phyloP scores from a whole-genome alignment of 2,113 vertebrate genomes.

The Syrmaticus mikado region DNA sequence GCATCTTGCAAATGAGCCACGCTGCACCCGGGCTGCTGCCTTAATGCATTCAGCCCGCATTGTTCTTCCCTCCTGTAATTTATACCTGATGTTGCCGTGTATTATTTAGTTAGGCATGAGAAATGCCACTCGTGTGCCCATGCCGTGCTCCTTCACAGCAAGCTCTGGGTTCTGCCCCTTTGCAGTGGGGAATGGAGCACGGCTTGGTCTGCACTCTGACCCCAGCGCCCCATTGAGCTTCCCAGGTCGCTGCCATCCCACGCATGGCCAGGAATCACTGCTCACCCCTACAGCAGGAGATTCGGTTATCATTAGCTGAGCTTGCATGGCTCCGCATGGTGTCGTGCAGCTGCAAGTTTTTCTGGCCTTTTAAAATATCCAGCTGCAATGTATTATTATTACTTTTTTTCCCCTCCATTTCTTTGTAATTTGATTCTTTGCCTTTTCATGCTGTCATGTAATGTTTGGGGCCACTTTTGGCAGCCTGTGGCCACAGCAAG shows the following conservation, averaged over 20 bases:
- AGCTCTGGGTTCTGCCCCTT: neutral
- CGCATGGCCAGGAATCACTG: constrained; percentile 2
- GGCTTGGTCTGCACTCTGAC: rapidly evolving
- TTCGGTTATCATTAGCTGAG: constrained; percentile 61
- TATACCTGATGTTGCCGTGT: neutral
- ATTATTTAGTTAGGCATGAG: neutral
- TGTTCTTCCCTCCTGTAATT: neutral
- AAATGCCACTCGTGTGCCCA: neutral
- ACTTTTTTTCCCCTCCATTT: rapidly evolving
- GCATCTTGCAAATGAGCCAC: neutral
- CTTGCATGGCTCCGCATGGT: constrained; percentile 35
- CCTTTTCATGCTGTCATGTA: neutral
- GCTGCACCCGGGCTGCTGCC: neutral
- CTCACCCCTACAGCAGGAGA: constrained; percentile 49
- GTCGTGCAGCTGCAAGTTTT: constrained; percentile 40
- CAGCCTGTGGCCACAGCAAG: neutral
- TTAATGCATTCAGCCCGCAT: neutral
- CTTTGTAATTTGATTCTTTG: neutral
- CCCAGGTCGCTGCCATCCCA: neutral
- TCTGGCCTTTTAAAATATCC: constrained; percentile 4
- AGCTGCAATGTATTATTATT: neutral
- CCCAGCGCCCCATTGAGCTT: rapidly evolving
- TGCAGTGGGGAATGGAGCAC: neutral
- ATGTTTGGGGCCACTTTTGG: neutral
- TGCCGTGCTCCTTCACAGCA: no score